Conservation (phyloP, 2,797 vertebrate genomes). For the Etheostoma nigrum region DNA sequence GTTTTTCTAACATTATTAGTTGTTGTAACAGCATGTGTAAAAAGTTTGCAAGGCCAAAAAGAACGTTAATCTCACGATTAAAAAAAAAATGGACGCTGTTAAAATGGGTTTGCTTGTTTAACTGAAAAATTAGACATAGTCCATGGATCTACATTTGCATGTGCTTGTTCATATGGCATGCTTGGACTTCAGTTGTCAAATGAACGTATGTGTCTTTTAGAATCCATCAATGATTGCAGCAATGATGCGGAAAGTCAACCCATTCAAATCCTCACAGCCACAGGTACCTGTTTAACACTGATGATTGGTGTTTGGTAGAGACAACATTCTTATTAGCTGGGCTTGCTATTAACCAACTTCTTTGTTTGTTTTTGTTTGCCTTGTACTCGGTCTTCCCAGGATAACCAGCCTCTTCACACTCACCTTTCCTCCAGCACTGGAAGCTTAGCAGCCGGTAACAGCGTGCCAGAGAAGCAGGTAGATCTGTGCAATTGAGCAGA, state of each 20-base stretch:
- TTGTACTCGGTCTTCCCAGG: conserved; percentile 32
- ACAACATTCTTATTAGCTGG: fast-evolving
- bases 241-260: conserved; percentile 77
- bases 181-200: neutral
- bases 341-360: neutral
- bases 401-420: conserved; percentile 10
- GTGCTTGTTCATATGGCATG: neutral
- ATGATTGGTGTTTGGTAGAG: neutral
- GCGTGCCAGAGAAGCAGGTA: conserved; percentile 61
- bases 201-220: conserved; percentile 28
- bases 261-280: conserved; percentile 67
- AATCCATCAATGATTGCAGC: conserved; percentile 53
- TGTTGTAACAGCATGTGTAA: too few relatives aligned
- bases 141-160: neutral
- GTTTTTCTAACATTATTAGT: too few relatives aligned
- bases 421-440: conserved; percentile 55
- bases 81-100: too few relatives aligned
- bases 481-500: neutral
- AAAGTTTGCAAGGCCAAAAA: too few relatives aligned
- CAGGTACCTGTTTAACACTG: conserved; percentile 42
- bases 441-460: conserved; percentile 48
- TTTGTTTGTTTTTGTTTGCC: neutral
- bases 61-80: too few relatives aligned
- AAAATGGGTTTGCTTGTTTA: too few relatives aligned
- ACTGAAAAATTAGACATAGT: too few relatives aligned